These are phyloP conservation scores for Papilio dardanus DNA, from an alignment of 1,140 invertebrate species.

Conservation along the genomic window DNA sequence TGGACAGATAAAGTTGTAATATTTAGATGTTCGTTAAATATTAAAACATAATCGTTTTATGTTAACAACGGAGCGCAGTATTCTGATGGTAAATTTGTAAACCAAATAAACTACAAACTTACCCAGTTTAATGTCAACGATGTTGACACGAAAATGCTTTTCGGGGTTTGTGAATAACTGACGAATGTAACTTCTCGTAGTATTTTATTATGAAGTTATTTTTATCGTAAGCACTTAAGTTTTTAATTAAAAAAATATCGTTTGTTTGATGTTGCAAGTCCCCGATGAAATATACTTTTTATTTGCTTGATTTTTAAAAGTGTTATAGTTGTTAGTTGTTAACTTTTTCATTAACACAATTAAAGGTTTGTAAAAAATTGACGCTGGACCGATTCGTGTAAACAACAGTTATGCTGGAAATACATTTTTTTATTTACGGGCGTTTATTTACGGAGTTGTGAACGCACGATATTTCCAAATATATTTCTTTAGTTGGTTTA, in stretches of 20 bases:
- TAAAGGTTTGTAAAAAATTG: neutral
- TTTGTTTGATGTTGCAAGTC: neutral
- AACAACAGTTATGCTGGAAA: neutral
- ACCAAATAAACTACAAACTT: neutral
- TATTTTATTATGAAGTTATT: neutral
- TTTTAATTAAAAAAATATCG: neutral
- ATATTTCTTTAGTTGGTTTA: neutral
- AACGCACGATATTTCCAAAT: neutral
- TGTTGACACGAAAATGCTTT: constrained; percentile 14
- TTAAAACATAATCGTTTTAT: neutral
- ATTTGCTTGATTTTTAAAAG: neutral
- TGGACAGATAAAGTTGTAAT: neutral
- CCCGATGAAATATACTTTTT: neutral
- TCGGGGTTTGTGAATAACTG: constrained; percentile 15
- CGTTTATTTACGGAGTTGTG: neutral
- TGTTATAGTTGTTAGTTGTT: neutral
- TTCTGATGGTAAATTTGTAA: constrained; percentile 8
- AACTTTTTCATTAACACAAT: neutral
- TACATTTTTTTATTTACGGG: neutral
- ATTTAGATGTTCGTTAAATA: neutral
- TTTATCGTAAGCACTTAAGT: neutral
- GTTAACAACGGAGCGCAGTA: neutral
- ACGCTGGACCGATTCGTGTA: neutral
- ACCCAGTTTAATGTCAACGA: neutral
- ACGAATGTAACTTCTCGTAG: constrained; percentile 4